Percentiles rank a stretch among this genome's conserved stretches.
These are phyloP conservation scores for Podotricha telesiphe DNA, from an alignment of 2,888 invertebrate genomes.

Conservation along the genomic window DNA sequence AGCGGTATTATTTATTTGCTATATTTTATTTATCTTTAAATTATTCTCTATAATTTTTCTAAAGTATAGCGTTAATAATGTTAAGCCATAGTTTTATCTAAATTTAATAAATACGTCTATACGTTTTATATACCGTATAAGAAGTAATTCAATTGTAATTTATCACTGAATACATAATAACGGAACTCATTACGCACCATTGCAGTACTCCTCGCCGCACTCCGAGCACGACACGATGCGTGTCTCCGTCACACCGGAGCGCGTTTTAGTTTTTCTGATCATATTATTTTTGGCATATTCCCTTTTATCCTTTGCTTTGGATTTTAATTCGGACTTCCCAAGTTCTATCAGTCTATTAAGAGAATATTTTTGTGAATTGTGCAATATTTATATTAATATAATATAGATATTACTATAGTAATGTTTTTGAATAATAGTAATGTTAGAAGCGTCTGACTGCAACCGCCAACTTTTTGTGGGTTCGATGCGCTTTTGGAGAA, in stretches of 20 bases:
- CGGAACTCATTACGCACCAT: conserved; percentile 71
- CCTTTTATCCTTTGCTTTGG: conserved; percentile 87
- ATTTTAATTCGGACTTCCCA: conserved; percentile 90
- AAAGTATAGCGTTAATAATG: too few species aligned
- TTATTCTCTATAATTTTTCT: too few species aligned
- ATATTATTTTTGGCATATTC: conserved; percentile 86
- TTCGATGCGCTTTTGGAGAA: too few species aligned
- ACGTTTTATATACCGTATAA: background rate
- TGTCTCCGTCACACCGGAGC: conserved; percentile 91
- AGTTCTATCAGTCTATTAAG: conserved; percentile 88
- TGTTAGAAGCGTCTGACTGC: too few species aligned
- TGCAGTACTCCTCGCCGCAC: conserved; percentile 94
- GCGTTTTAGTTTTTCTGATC: conserved; percentile 90
- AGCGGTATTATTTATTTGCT: too few species aligned
- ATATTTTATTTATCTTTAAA: too few species aligned
- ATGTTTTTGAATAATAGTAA: too few species aligned
- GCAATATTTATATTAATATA: background rate
- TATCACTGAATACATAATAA: conserved; percentile 23
- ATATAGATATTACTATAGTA: too few species aligned
- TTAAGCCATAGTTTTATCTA: background rate
- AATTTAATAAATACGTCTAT: background rate
- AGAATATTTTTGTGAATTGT: conserved; percentile 16
- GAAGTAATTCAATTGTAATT: conserved; percentile 17
- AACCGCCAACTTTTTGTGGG: too few species aligned
- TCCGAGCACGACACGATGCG: conserved; percentile 89